Base-by-base conservation (phyloP, 2,797 vertebrate species). In the Ptychobarbus kaznakovi region DNA sequence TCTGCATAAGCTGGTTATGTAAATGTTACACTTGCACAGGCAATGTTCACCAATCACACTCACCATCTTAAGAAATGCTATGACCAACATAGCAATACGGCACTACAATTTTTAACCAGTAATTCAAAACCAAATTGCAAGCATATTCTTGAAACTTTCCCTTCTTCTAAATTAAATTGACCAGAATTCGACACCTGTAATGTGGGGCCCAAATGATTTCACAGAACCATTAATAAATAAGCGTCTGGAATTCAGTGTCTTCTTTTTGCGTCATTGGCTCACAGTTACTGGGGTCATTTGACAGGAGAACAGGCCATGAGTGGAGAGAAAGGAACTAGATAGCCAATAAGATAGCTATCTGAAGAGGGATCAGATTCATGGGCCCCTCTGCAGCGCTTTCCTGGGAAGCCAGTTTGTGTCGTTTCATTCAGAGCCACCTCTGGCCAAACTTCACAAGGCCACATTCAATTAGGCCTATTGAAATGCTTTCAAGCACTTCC, bases 211-310 rank as follows among this genome's bases (percentile, higher is more conserved):
- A 80, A 78, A 83, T n/a, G 28, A 77, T 79, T 87, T 90, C 40
- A 85, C 87, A 87, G 79, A 80, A 75, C 86, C 88, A 93, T 95
- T 69, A 94, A 94, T 93, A 94, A 95, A 82, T 93, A 90, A 95
- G 82, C 42, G 46, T 86, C 82, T 86, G 88, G 91, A 84, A 18
- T 93, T 94, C 89, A 84, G 92, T 90, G 93, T 87, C 88, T 85
- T n/a, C 38, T 82, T 87, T 92, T 87, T 92, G 91, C 90, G 91
- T 94, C 93, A 93, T 87, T 86, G 90, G 91, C 90, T 91, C 92
- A 92, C 70, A 83, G 86, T 94, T 93, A 91, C 92, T 10, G 87
- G 91, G 79, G 66, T 94, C 91, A 66, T 91, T 87, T 94, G 92
- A 92, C 91, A 89, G 90, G 85, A 90, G 91, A 91, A 91, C 56